A percentile compares a stretch with the other conserved stretches of the same genome.
Conservation (phyloP, 2,113 vertebrate genomes). For the Pachypanchax playfairii region DNA sequence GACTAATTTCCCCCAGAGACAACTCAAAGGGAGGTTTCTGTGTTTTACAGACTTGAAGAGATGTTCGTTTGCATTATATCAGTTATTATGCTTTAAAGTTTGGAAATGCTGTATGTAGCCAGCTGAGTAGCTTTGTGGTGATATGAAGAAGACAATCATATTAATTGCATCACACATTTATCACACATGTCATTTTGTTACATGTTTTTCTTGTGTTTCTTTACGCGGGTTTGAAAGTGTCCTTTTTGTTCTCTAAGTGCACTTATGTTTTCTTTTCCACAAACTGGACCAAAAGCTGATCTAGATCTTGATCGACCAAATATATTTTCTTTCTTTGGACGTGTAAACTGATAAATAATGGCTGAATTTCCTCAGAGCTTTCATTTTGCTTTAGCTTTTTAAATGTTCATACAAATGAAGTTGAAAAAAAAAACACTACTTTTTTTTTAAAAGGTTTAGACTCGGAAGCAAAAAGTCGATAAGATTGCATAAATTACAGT, state of each 20-base stretch:
- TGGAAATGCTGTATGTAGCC: slow-evolving; percentile 43
- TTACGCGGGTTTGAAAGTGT: slow-evolving; percentile 54
- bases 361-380: slow-evolving; percentile 8
- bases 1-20: slow-evolving; percentile 14
- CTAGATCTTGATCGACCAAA: slow-evolving; percentile 10
- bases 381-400: slow-evolving; percentile 6
- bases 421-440: too few relatives aligned
- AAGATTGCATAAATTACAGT: too few relatives aligned
- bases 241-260: slow-evolving; percentile 64
- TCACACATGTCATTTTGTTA: background rate
- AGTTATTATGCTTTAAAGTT: slow-evolving; percentile 32
- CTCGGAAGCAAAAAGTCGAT: too few relatives aligned
- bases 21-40: slow-evolving; percentile 27
- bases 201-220: slow-evolving; percentile 14
- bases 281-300: slow-evolving; percentile 44
- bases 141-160: slow-evolving; percentile 33
- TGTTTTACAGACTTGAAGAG: slow-evolving; percentile 28
- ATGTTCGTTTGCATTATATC: slow-evolving; percentile 27
- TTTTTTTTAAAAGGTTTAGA: too few relatives aligned
- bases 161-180: too few relatives aligned
- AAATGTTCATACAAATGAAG: background rate
- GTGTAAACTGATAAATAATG: background rate
- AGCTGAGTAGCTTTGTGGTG: slow-evolving; percentile 14
- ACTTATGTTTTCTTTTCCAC: slow-evolving; percentile 58
- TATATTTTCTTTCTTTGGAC: slow-evolving; percentile 1